Evolutionary conservation across 2,888 invertebrate genomes (phyloP), one percentile per base, ranked within the genome.

Genomic region (Drepanosiphum platanoidis): DNA sequence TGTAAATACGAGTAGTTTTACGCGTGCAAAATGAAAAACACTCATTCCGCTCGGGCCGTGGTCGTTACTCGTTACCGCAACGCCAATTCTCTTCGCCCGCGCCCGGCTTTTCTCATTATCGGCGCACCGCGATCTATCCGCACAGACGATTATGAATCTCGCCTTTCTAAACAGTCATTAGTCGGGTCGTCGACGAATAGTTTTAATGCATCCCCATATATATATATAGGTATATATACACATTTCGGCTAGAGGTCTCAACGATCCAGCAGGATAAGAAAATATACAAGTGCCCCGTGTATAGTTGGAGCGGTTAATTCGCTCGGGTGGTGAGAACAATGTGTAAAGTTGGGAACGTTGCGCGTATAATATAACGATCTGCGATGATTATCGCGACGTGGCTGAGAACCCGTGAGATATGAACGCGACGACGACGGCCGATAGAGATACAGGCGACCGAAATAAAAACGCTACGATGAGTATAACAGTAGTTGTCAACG

Each of bases 141-240:
- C 9, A 13, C 27, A 15, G 46, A 68, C 5, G 46, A 79, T 46
- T 68, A 68, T 46, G 46, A 68, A 36, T 70, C n/a, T 52, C 70
- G 11, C 32, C 4, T 27, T 80, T 52, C 34, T 52, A 68, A 52
- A 80, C 70, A 70, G 52, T 80, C 80, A 80, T 80, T 80, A 80
- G 68, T 18, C 70, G 80, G 80, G 80, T 79, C 66, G 32, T 15
- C 42, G 42, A 79, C n/a, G 42, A 79, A 42, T 52, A 52, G 34
- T 80, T 36, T 46, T 70, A 80, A 68, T 36, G 68, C 70, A 52
- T 27, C n/a, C 18, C n/a, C 77, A 30, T 39, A 8, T 18, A 36
- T n/a, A n/a, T n/a, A n/a, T n/a, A n/a, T n/a, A n/a, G n/a, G n/a
- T n/a, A n/a, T n/a, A n/a, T n/a, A n/a, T n/a, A n/a, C n/a, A n/a